Evolutionary conservation across 1,140 invertebrate species (phyloP), one percentile per base, ranked within the genome.

Genomic region (Tetragnatha versicolor): DNA sequence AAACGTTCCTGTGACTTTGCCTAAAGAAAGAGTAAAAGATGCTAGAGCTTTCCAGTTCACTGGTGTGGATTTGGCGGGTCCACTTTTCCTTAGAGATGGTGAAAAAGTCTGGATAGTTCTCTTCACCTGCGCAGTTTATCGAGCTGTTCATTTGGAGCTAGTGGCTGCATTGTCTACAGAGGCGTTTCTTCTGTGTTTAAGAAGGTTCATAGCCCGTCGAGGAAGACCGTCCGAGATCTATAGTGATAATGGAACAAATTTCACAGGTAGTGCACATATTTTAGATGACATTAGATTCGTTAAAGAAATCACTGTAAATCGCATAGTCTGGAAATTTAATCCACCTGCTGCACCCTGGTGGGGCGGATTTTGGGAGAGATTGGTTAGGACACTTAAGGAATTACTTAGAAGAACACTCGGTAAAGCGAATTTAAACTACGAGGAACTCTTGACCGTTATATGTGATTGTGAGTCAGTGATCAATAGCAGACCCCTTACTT

Each of bases 371-470:
- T 33, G n/a, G 17, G 66, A 70, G 27, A 7, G 66, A 33, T 31
- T 88, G 27, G 82, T 88, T 7, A 79, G 81, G 20, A 17, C 81
- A 7, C 70, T 75, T 39, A 83, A 84, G 79, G 45, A 78, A 22
- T 60, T 84, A 0, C 29, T 86, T 7, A 47, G 84, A 7, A 86
- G 87, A 73, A 45, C 78, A 9, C n/a, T 55, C 17, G 39, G 66
- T 17, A 47, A 53, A 6, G 66, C 66, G 35, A 25, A 7, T n/a
- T 31, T 70, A n/a, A 70, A 14, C 9, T 14, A n/a, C n/a, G 45
- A 70, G 33, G 39, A 68, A 68, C 9, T 70, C 20, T 2, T 3
- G 6, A 49, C 66, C 20, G 9, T 70, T 5, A 29, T 70, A 20
- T 47, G 39, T 53, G 66, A 45, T 12, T 29, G 29, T n/a, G 66